Evolutionary conservation across 2,888 invertebrate genomes (phyloP).

Genomic region (Galeruca laticollis): DNA sequence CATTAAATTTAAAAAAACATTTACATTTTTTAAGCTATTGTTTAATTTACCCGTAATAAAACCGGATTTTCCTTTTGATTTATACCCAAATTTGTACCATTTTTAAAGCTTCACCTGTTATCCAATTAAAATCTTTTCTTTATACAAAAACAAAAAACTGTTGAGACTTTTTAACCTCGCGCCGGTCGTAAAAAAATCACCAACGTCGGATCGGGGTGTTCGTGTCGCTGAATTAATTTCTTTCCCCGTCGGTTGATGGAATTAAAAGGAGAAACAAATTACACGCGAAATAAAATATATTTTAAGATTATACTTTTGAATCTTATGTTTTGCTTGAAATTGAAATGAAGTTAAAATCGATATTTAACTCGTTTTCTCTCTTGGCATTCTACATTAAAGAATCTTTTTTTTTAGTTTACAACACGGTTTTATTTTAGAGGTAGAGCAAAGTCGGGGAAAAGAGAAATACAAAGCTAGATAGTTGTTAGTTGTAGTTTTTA

Average conservation of each 20-base stretch:
- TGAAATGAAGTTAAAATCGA: neutral
- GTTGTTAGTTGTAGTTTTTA: too few relatives aligned
- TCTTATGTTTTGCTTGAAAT: neutral
- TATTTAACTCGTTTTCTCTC: neutral
- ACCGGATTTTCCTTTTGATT: too few relatives aligned
- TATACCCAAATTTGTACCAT: neutral
- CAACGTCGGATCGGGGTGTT: neutral
- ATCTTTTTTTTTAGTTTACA: too few relatives aligned
- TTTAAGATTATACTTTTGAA: slow-evolving; percentile 3
- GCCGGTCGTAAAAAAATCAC: neutral
- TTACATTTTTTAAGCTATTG: too few relatives aligned
- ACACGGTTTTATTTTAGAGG: too few relatives aligned
- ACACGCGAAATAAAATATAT: slow-evolving; percentile 7
- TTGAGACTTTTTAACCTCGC: neutral
- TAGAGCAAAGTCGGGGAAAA: too few relatives aligned
- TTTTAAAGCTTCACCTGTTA: neutral
- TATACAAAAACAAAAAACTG: neutral
- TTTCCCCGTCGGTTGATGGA: neutral
- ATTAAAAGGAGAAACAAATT: neutral
- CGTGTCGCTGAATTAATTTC: slow-evolving; percentile 1
- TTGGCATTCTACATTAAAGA: neutral
- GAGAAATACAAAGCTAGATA: too few relatives aligned
- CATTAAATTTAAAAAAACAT: too few relatives aligned
- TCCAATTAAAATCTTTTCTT: neutral
- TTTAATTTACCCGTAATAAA: too few relatives aligned